These are phyloP conservation scores for Cantharis rustica DNA, from an alignment of 2,888 invertebrate genomes.

Conservation along the genomic window DNA sequence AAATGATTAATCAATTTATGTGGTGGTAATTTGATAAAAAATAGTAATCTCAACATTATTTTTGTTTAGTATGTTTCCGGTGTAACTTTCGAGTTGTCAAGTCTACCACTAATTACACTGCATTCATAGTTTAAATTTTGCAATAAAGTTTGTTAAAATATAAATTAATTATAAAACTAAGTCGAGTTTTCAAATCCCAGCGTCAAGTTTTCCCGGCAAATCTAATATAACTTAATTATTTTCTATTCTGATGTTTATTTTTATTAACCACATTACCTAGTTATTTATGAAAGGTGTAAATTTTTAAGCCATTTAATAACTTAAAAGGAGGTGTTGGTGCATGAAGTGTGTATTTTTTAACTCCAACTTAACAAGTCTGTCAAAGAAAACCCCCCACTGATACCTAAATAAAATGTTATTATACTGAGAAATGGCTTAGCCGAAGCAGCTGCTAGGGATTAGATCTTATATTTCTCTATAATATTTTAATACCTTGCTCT, in stretches of 20 bases:
- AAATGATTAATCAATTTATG: background rate
- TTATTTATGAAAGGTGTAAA: conserved; percentile 46
- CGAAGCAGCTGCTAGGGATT: conserved; percentile 48
- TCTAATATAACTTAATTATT: background rate
- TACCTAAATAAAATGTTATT: conserved; percentile 49
- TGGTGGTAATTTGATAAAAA: background rate
- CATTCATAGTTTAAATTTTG: background rate
- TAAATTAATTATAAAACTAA: background rate
- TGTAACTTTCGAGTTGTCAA: background rate
- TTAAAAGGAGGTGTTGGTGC: conserved; percentile 47
- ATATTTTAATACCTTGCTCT: conserved; percentile 27
- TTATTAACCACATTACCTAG: conserved; percentile 8
- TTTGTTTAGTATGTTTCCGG: background rate
- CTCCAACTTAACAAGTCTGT: conserved; percentile 47
- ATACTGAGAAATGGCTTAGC: conserved; percentile 49
- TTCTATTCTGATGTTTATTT: conserved; percentile 31
- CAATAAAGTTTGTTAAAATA: background rate
- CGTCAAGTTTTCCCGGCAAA: background rate
- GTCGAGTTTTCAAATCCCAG: background rate
- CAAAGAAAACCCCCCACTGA: conserved; percentile 47
- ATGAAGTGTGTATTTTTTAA: conserved; percentile 49
- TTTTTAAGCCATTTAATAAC: conserved; percentile 41
- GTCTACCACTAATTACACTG: background rate
- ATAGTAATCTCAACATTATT: background rate
- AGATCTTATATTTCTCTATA: conserved; percentile 41